Evolutionary conservation across 2,888 invertebrate species (phyloP).

Genomic region (Meiosimyza decipiens): DNA sequence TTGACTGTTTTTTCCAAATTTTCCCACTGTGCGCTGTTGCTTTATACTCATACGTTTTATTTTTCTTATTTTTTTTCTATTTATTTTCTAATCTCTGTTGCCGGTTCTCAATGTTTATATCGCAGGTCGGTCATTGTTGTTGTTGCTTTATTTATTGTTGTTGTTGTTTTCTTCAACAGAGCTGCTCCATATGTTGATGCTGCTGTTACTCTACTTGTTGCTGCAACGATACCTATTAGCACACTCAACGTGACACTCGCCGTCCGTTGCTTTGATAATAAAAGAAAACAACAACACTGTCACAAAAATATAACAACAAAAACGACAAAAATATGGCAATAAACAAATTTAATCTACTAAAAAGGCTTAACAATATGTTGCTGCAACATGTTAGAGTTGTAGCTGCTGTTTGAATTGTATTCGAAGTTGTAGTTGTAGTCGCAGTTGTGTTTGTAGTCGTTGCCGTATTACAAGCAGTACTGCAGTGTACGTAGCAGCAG

Average conservation of each 20-base stretch:
- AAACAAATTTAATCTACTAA: too few species aligned
- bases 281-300: background rate
- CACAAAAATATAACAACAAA: background rate
- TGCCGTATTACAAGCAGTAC: too few species aligned
- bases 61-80: background rate
- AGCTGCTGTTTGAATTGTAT: background rate
- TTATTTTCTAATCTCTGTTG: slow-evolving; percentile 8
- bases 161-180: background rate
- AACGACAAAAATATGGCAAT: background rate
- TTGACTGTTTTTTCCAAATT: too few species aligned
- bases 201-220: background rate
- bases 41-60: background rate
- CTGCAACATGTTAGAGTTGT: background rate
- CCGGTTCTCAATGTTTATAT: background rate
- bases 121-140: too few species aligned
- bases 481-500: too few species aligned
- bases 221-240: background rate
- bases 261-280: background rate
- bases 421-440: background rate
- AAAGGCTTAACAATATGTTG: slow-evolving; percentile 2
- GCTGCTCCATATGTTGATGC: background rate
- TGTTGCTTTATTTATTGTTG: background rate
- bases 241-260: background rate
- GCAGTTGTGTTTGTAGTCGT: too few species aligned
- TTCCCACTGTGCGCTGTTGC: background rate